A percentile compares a stretch with the other conserved stretches of the same genome.
Evolutionary conservation across 2,113 vertebrate genomes (phyloP).

Genomic region (Sylvietta virens): DNA sequence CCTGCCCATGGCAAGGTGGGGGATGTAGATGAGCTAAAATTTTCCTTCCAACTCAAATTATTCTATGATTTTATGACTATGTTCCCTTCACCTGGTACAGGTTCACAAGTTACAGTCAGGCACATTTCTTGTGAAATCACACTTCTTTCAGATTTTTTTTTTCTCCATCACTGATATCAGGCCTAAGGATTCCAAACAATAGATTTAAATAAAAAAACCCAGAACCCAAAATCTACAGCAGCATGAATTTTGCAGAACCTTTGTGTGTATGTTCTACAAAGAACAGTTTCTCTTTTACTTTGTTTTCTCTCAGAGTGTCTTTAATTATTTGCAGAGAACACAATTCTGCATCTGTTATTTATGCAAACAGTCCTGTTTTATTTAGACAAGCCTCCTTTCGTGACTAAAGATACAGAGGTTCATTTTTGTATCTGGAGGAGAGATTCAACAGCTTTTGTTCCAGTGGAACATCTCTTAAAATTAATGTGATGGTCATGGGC

Average conservation of each 20-base stretch:
- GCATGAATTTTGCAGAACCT: neutral
- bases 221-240: neutral
- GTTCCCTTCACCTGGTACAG: neutral
- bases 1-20: neutral
- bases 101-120: neutral
- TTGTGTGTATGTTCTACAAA: neutral
- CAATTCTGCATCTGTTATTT: neutral
- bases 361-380: neutral
- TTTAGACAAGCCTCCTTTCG: neutral
- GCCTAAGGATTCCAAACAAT: neutral
- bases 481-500: neutral
- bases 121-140: neutral
- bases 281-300: neutral
- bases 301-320: neutral
- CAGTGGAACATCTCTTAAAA: neutral
- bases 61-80: neutral
- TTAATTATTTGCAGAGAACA: neutral
- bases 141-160: neutral
- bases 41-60: neutral
- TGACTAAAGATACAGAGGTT: neutral
- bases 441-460: neutral
- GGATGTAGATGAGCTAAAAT: neutral
- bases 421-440: neutral
- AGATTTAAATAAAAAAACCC: neutral
- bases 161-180: neutral